phyloP scores from a whole-genome alignment of 2,113 vertebrate genomes.

The Hippocampus abdominalis region DNA sequence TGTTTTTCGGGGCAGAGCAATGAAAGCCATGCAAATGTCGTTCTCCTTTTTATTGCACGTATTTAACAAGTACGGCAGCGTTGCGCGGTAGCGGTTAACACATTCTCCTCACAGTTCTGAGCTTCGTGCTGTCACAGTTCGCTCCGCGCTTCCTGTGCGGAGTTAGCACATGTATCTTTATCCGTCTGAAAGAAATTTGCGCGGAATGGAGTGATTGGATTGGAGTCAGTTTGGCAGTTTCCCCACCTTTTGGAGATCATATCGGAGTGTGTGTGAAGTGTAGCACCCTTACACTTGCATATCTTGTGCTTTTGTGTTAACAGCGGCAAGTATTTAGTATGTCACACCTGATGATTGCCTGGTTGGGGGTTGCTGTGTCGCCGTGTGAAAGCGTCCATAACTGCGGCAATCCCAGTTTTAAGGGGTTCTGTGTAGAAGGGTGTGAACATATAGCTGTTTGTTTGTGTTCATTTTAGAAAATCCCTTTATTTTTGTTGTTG shows the following conservation, averaged over 20 bases:
- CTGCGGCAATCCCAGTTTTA: background rate
- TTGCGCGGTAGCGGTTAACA: background rate
- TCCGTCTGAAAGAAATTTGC: background rate
- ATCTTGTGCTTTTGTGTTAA: background rate
- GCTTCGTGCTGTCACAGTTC: background rate
- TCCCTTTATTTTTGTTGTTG: too few relatives aligned
- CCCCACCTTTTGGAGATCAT: background rate
- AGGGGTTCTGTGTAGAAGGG: too few relatives aligned
- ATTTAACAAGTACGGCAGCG: background rate
- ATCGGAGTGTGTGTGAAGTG: background rate
- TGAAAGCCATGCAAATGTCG: background rate
- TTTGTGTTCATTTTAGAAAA: background rate
- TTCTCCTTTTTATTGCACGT: background rate
- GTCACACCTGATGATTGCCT: background rate
- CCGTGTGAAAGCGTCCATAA: background rate
- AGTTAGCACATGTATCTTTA: background rate
- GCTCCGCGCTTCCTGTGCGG: background rate
- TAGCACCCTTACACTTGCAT: background rate
- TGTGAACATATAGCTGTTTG: background rate
- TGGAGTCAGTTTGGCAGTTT: background rate
- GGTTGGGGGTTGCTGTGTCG: background rate
- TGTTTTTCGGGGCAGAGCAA: background rate
- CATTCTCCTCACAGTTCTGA: background rate
- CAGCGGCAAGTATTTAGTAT: background rate
- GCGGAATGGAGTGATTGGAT: background rate